Evolutionary conservation across 2,113 vertebrate genomes (phyloP).

Genomic region (Struthio camelus): DNA sequence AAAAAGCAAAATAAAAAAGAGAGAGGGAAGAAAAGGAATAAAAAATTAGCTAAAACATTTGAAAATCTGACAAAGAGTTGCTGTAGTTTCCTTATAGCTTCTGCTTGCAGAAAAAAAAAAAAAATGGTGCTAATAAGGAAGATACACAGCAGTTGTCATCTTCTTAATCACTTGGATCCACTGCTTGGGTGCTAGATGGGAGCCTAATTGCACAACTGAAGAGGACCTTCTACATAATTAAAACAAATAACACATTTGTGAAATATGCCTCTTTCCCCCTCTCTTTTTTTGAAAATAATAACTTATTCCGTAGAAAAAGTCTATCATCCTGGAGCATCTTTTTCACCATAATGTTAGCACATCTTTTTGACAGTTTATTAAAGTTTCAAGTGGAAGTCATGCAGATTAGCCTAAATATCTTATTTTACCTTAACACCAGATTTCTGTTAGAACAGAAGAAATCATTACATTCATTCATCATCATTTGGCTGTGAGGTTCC

Average conservation of each 20-base stretch:
- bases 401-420: slow-evolving; percentile 66
- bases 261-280: slow-evolving; percentile 15
- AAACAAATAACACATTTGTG: slow-evolving; percentile 53
- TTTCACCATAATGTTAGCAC: slow-evolving; percentile 52
- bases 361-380: slow-evolving; percentile 68
- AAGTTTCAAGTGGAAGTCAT: slow-evolving; percentile 58
- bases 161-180: neutral
- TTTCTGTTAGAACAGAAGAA: slow-evolving; percentile 63
- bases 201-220: slow-evolving; percentile 9
- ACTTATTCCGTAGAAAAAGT: slow-evolving; percentile 19
- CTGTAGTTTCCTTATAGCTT: neutral
- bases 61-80: neutral
- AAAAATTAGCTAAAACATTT: neutral
- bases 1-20: neutral
- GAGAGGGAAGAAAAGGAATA: neutral
- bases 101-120: neutral
- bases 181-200: neutral
- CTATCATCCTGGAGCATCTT: slow-evolving; percentile 33
- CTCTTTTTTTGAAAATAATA: slow-evolving; percentile 6
- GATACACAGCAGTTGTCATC: neutral
- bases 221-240: slow-evolving; percentile 49
- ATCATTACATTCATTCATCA: slow-evolving; percentile 69
- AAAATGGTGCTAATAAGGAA: neutral
- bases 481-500: slow-evolving; percentile 64
- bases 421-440: slow-evolving; percentile 61